Evolutionary conservation across 1,140 invertebrate species (phyloP).

Genomic region (Halesus radiatus): DNA sequence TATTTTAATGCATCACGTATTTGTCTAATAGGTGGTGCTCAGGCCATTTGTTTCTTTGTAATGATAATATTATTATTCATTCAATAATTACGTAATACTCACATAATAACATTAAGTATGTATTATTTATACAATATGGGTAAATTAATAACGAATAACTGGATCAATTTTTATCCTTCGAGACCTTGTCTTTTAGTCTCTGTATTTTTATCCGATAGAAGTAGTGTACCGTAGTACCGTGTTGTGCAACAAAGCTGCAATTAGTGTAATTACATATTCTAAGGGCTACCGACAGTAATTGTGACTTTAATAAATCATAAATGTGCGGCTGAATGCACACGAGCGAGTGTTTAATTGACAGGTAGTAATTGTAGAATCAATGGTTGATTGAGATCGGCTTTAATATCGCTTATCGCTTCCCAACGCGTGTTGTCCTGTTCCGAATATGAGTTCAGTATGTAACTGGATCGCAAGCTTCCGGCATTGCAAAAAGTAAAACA

Average conservation of each 20-base stretch:
- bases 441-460: conserved; percentile 30
- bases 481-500: conserved; percentile 35
- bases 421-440: conserved; percentile 10
- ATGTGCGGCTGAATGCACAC: conserved; percentile 4
- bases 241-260: background rate
- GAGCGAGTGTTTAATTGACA: background rate
- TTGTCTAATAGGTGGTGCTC: too few species aligned
- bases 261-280: background rate
- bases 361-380: conserved; percentile 8
- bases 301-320: background rate
- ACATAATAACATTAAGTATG: too few species aligned
- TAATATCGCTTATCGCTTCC: background rate
- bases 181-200: background rate
- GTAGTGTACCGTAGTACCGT: conserved; percentile 9
- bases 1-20: too few species aligned
- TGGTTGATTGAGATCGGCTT: conserved; percentile 30
- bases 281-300: conserved; percentile 18
- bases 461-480: conserved; percentile 31
- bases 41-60: too few species aligned
- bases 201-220: background rate
- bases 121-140: too few species aligned
- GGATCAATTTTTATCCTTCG: background rate
- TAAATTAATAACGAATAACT: too few species aligned
- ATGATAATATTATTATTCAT: too few species aligned
- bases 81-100: too few species aligned